A percentile compares a stretch with the other conserved stretches of the same genome.
phyloP scores from a whole-genome alignment of 2,888 invertebrate species.

The Archaeoteleia sp. region DNA sequence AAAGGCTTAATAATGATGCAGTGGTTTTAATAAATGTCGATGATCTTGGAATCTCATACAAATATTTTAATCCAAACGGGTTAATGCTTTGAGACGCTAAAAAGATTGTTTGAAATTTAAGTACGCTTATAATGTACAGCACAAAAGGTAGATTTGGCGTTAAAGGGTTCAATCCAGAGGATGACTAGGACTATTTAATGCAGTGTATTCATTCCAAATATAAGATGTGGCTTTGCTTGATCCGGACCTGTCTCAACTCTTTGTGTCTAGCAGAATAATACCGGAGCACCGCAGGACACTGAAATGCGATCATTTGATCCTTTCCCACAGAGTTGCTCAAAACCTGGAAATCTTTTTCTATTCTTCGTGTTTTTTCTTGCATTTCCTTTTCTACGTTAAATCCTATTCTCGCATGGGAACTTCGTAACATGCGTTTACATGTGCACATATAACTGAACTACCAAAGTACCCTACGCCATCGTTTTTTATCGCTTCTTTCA shows the following conservation, averaged over 20 bases:
- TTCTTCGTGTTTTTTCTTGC: constrained; percentile 63
- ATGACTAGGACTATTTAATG: constrained; percentile 32
- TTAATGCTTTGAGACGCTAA: too few species aligned
- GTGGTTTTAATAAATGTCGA: not conserved
- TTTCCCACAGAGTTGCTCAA: constrained; percentile 71
- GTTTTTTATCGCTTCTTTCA: constrained; percentile 34
- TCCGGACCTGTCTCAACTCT: constrained; percentile 43
- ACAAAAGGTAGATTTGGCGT: constrained; percentile 26
- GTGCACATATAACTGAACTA: not conserved
- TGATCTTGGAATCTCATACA: too few species aligned
- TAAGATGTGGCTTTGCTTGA: not conserved
- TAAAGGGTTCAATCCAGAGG: constrained; percentile 35
- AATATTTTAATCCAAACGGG: not conserved
- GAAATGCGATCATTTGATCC: constrained; percentile 59
- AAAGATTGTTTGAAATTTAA: constrained; percentile 19
- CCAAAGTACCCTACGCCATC: constrained; percentile 31
- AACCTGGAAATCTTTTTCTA: constrained; percentile 70
- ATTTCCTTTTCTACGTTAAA: constrained; percentile 32
- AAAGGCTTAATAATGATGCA: too few species aligned
- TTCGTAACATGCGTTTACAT: constrained; percentile 5
- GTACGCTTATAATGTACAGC: constrained; percentile 8
- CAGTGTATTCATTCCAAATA: constrained; percentile 5
- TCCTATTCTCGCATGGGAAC: constrained; percentile 59
- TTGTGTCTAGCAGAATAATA: constrained; percentile 62
- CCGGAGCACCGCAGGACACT: constrained; percentile 63